Base-by-base conservation (phyloP, 2,888 invertebrate species). In the Hyposoter didymator region DNA sequence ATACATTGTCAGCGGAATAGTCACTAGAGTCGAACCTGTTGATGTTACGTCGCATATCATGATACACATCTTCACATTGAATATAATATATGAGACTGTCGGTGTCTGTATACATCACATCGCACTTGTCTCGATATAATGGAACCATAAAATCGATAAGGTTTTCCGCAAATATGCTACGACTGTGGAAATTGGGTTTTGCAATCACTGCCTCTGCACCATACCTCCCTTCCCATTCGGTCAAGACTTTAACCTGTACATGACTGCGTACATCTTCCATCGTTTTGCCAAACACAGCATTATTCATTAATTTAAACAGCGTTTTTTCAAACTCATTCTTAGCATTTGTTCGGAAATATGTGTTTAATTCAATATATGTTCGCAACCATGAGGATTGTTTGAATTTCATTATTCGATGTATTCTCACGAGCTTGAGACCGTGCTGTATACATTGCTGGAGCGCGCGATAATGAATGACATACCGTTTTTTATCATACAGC, bases 61-160 rank as follows among this genome's bases (percentile, higher is more conserved):
- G 84, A 88, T 94, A 94, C 39, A 94, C 73, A 86, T 94, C 91
- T 0, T 89, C n/a, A 90, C 78, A 47, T 91, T 88, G 17, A 91
- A 89, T 10, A 91, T 87, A 5, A 35, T 35, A 35, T 35, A 35
- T 35, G 6, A 35, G 35, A 8, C 87, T 89, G 78, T 92, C 91
- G 0, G 91, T 92, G 74, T 93, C 92, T 17, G 86, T 90, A 67
- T 91, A 92, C 19, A 45, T 45, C 10, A 45, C 14, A 10, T 22
- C 12, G 19, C 59, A 59, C 59, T 28, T 59, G 59, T 83, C 74
- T 1, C 70, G 59, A 59, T 84, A 84, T 2, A 7, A 64, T 43
- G 62, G 62, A 43, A 49, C 64, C 7, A 82, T 62, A 69, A 79
- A 83, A 59, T 84, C 52, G 0, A 85, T 28, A 64, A 85, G 62